Base-by-base conservation (phyloP, 2,113 vertebrate species). In the Eptesicus fuscus region DNA sequence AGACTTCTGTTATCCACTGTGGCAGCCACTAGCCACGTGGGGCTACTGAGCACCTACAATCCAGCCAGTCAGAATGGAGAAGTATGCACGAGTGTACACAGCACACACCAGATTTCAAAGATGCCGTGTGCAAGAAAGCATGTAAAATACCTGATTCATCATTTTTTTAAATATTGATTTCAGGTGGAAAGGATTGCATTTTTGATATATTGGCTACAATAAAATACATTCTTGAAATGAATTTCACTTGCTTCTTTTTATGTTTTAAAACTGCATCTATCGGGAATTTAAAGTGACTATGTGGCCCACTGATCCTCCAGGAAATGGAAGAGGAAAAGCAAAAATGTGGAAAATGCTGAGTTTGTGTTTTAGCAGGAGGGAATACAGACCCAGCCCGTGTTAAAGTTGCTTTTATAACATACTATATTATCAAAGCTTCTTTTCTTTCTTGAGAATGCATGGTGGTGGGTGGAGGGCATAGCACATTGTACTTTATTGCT, bases 321-420 rank as follows among this genome's bases (percentile, higher is more conserved):
- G 44, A 78, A 23, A 61, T 3, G 9, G 42, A 32, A 53, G 35
- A 59, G n/a, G 12, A 77, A 51, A 35, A 56, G 40, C n/a, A 28
- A 85, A 93, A 37, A 0, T 0, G 4, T 16, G 0, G 0, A 83
- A 83, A n/a, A 0, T 0, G 2, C 25, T 9, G 0, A 1, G 3
- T 82, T 2, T 0, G 4, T 4, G 61, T 35, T 65, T 47, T 51
- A 78, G 40, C 5, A 59, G 51, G 23, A 30, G 77, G 10, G 49
- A 71, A 13, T 20, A 10, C 86, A 32, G 28, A 51, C 1, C 83
- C 9, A 51, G 17, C 25, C 28, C 67, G 63, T 18, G 84, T 83
- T 44, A 90, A 90, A 91, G 51, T 5, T 1, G 90, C 56, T 89
- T 96, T 95, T 93, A 42, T 79, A 59, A 56, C 32, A 35, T 30